Evolutionary conservation across 2,113 vertebrate genomes (phyloP), one percentile per base, ranked within the genome.

Genomic region (Pampusana beccarii): DNA sequence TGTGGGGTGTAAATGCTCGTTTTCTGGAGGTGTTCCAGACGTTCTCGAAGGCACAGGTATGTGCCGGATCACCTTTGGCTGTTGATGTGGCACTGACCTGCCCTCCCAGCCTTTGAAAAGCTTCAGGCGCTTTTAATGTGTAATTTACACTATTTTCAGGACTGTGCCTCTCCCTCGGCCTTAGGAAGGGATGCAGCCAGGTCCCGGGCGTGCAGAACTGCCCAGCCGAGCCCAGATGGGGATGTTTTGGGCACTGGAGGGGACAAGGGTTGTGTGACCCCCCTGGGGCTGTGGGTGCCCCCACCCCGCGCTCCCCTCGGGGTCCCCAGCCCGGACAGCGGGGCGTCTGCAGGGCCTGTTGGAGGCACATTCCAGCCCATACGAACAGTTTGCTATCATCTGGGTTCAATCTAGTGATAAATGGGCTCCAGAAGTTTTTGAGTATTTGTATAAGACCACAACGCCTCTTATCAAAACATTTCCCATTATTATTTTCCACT

Each of bases 401-500:
- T 96, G 94, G 81, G 46, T 95, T 96, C 92, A 96, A 95, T 97
- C 92, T 74, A 26, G 51, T 62, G 64, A 95, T 33, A 94, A 96
- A 96, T 93, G 90, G 85, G 71, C 94, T 97, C 88, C 96, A 97
- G 94, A 94, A 96, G 90, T 69, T 90, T 93, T 72, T 50, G 90
- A 88, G 88, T 96, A 94, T 94, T 94, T 96, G 81, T 88, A 6
- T 92, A 93, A 96, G 82, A 87, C 95, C 94, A 40, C 88, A 95
- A 74, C 1, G 9, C 67, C 96, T 92, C 94, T 96, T 96, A 96
- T 96, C 93, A 96, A 96, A 95, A 95, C 93, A 93, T 86, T 95
- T 96, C 93, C 94, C 89, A 81, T 87, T 96, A 77, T 86, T 94
- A 91, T 95, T 95, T 94, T 92, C 94, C 72, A 93, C 61, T 31